A percentile compares a stretch with the other conserved stretches of the same genome.
Evolutionary conservation across 23 tunicate species (phyloP).

Genomic region (Botrylloides violaceus): DNA sequence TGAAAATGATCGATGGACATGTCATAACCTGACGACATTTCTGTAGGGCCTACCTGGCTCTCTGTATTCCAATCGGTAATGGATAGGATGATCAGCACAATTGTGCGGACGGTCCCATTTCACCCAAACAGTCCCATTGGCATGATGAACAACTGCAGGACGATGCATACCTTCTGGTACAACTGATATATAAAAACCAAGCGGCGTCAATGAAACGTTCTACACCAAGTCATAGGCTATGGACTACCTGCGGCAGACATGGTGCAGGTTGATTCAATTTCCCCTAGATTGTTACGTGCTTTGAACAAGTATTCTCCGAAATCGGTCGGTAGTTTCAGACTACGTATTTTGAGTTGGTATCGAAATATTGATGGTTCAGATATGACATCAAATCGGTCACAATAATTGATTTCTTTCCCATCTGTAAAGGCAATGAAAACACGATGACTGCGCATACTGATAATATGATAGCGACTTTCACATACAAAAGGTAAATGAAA

Average conservation of each 20-base stretch:
- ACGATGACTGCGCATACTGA: too few species aligned
- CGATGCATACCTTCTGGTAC: slow-evolving; percentile 7
- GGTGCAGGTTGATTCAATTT: neutral
- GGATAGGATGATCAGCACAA: slow-evolving; percentile 6
- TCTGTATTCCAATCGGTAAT: slow-evolving; percentile 6
- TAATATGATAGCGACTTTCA: too few species aligned
- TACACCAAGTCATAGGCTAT: too few species aligned
- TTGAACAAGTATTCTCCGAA: slow-evolving; percentile 14
- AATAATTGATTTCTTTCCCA: neutral
- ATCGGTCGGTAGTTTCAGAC: slow-evolving; percentile 5
- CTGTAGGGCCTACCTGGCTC: slow-evolving; percentile 16
- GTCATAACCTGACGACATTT: neutral
- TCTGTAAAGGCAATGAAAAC: neutral
- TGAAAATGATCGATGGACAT: too few species aligned
- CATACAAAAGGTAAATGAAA: too few species aligned
- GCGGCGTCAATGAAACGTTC: too few species aligned
- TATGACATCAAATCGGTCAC: neutral
- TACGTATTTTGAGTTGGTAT: slow-evolving; percentile 13
- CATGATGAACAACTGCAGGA: neutral
- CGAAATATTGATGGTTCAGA: slow-evolving; percentile 10
- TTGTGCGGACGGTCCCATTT: slow-evolving; percentile 16
- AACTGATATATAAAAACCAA: neutral
- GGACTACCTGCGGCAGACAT: slow-evolving; percentile 13
- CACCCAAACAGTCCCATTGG: slow-evolving; percentile 10
- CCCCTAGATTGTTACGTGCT: slow-evolving; percentile 8